Percentiles rank a stretch among this genome's conserved stretches.
These are phyloP conservation scores for Poeciliopsis gracilis DNA, from an alignment of 2,797 vertebrate genomes.

Conservation along the genomic window DNA sequence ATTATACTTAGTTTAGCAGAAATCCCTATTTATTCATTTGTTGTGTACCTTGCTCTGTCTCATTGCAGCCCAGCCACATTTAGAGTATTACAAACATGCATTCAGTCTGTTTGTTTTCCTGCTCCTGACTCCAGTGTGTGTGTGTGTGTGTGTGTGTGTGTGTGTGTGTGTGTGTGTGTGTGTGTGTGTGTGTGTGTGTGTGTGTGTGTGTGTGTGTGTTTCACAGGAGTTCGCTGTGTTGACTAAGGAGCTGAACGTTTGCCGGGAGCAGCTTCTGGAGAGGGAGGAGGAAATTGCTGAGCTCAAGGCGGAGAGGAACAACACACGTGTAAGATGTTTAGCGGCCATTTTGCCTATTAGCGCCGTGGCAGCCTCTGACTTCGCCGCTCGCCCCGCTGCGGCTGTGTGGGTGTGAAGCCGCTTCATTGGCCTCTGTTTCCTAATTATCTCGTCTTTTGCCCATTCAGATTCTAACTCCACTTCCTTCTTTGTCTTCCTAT, in stretches of 20 bases:
- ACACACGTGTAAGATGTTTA: constrained; percentile 86
- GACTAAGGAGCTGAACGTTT: constrained; percentile 92
- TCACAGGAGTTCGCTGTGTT: constrained; percentile 91
- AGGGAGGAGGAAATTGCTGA: constrained; percentile 91
- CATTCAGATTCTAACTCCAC: constrained; percentile 1
- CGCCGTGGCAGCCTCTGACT: constrained; percentile 61
- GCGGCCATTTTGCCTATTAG: constrained; percentile 74
- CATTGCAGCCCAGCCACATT: constrained; percentile 20
- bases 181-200: constrained; percentile 52
- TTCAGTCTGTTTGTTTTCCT: constrained; percentile 59
- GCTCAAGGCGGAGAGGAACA: constrained; percentile 91
- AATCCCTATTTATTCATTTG: neutral
- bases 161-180: constrained; percentile 30
- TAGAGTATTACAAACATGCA: constrained; percentile 32
- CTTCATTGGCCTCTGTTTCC: constrained; percentile 43
- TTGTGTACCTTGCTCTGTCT: constrained; percentile 18
- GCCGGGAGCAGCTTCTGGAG: constrained; percentile 92
- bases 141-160: constrained; percentile 40
- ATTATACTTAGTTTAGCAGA: constrained; percentile 17
- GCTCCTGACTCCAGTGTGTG: constrained; percentile 53
- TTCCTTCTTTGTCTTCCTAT: constrained; percentile 16
- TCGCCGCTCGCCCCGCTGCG: constrained; percentile 61
- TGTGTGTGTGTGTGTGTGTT: constrained; percentile 48
- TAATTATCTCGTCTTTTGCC: constrained; percentile 14
- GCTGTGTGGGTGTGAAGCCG: constrained; percentile 57